Evolutionary conservation across 2,113 vertebrate species (phyloP), one percentile per base, ranked within the genome.

Genomic region (Nothocercus julius): DNA sequence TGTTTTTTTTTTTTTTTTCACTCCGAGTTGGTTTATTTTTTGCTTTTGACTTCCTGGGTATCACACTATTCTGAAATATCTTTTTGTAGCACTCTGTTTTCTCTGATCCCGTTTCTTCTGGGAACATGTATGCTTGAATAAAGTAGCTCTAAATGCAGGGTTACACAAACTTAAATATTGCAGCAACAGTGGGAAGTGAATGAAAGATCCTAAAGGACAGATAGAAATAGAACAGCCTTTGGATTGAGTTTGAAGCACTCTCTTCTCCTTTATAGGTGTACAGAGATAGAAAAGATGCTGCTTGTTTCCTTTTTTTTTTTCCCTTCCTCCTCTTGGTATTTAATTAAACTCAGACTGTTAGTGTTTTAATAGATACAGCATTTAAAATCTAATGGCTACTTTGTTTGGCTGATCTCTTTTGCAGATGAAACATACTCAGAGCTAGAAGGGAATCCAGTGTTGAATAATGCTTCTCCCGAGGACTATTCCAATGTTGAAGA

Each of bases 341-440:
- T 56, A 56, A 10, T 32, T 58, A 32, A 58, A 58, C 54, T 58
- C 28, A 30, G 5, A 30, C 28, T 56, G 28, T 56, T 56, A 58
- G 28, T 32, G 30, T 58, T 66, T 30, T 38, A 81, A 51, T 32
- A 18, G 63, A 19, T 15, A 27, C 4, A 80, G 15, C 28, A 15
- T 59, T 69, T 25, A 6, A 7, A 30, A 44, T 58, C 2, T n/a
- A 1, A 27, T 76, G 34, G 11, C 27, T 72, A 4, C 80, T 42
- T 51, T 0, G 0, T 24, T 82, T 92, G 84, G 2, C 9, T 91
- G 15, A 25, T 58, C 2, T 90, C 74, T 97, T 5, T 4, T 0
- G 4, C 92, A 97, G 92, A 34, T 44, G 66, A 85, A 54, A 15
- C 0, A 0, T 9, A 66, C 45, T 93, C 87, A 47, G 78, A 66